phyloP scores from a whole-genome alignment of 2,797 vertebrate species.

The Leucoraja ocellata region DNA sequence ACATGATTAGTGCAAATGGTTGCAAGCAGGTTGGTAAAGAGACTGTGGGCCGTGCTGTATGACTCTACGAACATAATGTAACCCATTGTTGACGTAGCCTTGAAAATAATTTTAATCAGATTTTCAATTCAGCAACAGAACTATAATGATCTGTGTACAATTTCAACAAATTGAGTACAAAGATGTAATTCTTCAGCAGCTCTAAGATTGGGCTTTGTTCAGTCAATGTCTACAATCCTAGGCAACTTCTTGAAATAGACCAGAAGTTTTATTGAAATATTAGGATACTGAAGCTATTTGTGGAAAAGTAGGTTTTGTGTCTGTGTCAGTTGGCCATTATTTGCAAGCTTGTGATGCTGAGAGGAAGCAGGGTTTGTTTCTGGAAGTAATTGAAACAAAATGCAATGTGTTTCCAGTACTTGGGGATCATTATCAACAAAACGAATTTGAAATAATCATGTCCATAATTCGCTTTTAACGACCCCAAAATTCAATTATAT shows the following conservation, averaged over 20 bases:
- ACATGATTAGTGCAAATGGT: too few species aligned
- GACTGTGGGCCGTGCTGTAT: too few species aligned
- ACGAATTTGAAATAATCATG: not conserved
- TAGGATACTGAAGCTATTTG: not conserved
- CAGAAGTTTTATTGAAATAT: conserved; percentile 3
- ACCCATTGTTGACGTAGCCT: not conserved
- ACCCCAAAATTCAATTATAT: not conserved
- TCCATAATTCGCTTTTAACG: not conserved
- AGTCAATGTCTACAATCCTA: not conserved
- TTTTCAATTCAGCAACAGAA: not conserved
- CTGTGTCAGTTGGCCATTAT: not conserved
- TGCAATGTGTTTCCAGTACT: not conserved
- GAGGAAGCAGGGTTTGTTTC: not conserved
- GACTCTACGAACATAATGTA: not conserved
- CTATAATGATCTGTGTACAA: not conserved
- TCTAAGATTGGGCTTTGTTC: not conserved
- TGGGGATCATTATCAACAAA: not conserved
- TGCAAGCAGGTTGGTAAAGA: too few species aligned
- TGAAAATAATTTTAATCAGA: not conserved
- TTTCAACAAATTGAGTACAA: not conserved
- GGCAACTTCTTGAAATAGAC: not conserved
- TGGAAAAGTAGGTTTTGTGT: not conserved
- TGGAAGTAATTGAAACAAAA: not conserved
- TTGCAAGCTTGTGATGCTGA: not conserved
- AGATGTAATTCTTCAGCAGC: not conserved